Conservation (phyloP, 2,797 vertebrate genomes). For the Falco berigora region DNA sequence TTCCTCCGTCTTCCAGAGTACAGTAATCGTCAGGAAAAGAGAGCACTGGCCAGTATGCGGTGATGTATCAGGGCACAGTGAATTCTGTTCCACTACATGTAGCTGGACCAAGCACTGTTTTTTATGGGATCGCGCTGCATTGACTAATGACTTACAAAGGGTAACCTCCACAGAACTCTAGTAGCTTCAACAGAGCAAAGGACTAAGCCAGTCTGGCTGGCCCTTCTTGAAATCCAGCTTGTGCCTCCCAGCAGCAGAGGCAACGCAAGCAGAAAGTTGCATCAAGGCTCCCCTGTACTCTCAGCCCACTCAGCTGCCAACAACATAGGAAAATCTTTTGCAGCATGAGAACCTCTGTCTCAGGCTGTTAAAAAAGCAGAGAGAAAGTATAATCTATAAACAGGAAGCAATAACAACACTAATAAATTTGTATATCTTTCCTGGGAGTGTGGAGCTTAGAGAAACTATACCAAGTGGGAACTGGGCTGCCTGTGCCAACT, state of each 20-base stretch:
- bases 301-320: neutral
- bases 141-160: neutral
- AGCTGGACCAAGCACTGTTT: neutral
- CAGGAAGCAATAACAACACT: neutral
- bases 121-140: neutral
- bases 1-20: neutral
- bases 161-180: neutral
- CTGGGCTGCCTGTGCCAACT: neutral
- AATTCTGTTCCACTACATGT: neutral
- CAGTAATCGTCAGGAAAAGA: neutral
- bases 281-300: neutral
- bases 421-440: neutral
- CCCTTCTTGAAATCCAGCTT: neutral
- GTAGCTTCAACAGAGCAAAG: neutral
- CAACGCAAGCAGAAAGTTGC: neutral
- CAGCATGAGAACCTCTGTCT: neutral
- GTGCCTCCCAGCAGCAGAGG: neutral
- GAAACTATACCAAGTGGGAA: neutral
- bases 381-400: neutral
- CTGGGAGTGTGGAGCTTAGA: neutral
- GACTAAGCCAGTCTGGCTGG: neutral
- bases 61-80: neutral
- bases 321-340: neutral
- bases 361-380: neutral
- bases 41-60: neutral